phyloP scores from a whole-genome alignment of 2,113 vertebrate species.

The Coregonus clupeaformis region DNA sequence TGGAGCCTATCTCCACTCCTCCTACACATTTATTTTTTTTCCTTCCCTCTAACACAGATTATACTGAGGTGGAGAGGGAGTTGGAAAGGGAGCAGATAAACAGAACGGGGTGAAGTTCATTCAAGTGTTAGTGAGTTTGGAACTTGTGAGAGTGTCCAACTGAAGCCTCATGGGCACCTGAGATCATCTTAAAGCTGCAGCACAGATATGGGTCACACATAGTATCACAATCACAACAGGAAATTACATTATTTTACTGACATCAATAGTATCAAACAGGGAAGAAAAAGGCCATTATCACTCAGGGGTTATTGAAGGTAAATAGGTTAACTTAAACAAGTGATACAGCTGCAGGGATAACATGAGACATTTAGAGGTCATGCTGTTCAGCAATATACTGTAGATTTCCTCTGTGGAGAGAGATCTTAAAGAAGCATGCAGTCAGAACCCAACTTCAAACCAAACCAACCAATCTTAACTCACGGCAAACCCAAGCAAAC shows the following conservation, averaged over 20 bases:
- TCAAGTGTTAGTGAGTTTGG: conserved; percentile 77
- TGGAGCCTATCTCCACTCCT: conserved; percentile 76
- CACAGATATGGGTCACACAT: conserved; percentile 43
- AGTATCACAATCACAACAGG: conserved; percentile 29
- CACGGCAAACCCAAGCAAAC: conserved; percentile 72
- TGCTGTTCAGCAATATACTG: background rate
- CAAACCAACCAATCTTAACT: conserved; percentile 61
- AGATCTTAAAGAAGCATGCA: conserved; percentile 17
- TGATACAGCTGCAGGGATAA: background rate
- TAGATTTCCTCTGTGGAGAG: conserved; percentile 25
- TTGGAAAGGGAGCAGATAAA: conserved; percentile 81
- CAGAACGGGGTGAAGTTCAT: conserved; percentile 90
- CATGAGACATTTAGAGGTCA: background rate
- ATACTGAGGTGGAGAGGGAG: conserved; percentile 68
- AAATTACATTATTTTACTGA: conserved; percentile 32
- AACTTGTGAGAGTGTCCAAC: conserved; percentile 64
- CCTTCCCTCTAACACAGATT: conserved; percentile 60
- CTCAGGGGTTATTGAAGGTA: conserved; percentile 85
- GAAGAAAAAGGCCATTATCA: too few relatives aligned
- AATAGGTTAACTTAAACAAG: conserved; percentile 84
- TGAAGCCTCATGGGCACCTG: conserved; percentile 63
- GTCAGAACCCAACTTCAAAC: conserved; percentile 45
- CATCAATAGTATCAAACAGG: conserved; percentile 50
- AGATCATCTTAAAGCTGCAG: conserved; percentile 42
- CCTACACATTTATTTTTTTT: conserved; percentile 69